Evolutionary conservation across 2,113 vertebrate species (phyloP).

Genomic region (Eolophus roseicapilla): DNA sequence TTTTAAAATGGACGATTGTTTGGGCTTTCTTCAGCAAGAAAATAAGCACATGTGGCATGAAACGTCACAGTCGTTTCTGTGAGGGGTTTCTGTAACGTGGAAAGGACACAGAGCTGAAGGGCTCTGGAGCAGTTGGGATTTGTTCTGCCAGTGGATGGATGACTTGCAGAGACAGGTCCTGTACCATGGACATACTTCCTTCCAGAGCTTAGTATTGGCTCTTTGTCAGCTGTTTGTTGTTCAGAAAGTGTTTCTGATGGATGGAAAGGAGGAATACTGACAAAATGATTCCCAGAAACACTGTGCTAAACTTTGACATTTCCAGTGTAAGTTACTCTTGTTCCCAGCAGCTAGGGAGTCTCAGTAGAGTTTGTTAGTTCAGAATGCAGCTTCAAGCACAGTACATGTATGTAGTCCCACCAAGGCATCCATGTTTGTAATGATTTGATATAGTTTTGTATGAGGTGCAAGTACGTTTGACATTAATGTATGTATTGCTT

Average conservation of each 20-base stretch:
- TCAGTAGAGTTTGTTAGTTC: background rate
- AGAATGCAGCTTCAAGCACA: background rate
- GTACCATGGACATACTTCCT: background rate
- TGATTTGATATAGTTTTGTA: background rate
- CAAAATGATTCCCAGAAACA: background rate
- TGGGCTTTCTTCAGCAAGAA: background rate
- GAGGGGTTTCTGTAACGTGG: background rate
- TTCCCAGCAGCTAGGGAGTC: background rate
- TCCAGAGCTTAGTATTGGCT: background rate
- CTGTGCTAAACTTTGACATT: background rate
- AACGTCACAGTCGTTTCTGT: background rate
- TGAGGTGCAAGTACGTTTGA: background rate
- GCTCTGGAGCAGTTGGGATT: background rate
- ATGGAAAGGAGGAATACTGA: background rate
- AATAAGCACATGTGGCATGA: background rate
- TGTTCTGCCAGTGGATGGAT: background rate
- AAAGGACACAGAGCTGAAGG: background rate
- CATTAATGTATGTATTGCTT: background rate
- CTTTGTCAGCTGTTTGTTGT: background rate
- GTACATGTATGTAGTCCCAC: background rate
- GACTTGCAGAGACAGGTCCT: fast-evolving
- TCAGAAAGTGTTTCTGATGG: background rate
- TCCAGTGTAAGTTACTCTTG: background rate
- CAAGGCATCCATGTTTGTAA: background rate
- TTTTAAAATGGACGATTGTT: background rate